These are phyloP conservation scores for Speoplatyrhinus poulsoni DNA, from an alignment of 2,113 vertebrate species.

Conservation along the genomic window DNA sequence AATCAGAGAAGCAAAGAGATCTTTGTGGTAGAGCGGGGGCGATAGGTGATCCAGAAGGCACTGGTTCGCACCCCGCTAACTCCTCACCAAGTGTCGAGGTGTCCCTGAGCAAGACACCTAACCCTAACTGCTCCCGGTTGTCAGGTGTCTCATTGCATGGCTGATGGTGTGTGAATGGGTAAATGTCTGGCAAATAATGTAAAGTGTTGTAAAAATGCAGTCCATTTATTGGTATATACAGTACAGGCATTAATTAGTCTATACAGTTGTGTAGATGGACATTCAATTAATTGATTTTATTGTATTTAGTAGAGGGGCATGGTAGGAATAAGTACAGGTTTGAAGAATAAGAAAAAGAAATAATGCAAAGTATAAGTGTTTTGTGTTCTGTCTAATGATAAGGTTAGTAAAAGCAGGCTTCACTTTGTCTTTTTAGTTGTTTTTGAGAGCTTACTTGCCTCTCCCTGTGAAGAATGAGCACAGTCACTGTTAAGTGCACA, in stretches of 20 bases:
- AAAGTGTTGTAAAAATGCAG: no score
- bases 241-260: slow-evolving; percentile 8
- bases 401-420: neutral
- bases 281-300: neutral
- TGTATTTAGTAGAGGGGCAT: neutral
- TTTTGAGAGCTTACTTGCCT: neutral
- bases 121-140: no score
- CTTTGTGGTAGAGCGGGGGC: no score
- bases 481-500: neutral
- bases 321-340: neutral
- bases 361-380: neutral
- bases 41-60: no score
- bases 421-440: neutral
- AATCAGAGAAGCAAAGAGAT: no score
- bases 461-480: neutral
- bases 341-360: neutral
- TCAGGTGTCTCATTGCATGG: no score
- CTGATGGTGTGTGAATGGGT: no score
- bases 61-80: no score
- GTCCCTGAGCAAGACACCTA: no score
- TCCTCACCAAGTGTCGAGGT: no score
- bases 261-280: neutral
- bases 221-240: no score
- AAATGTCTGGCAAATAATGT: no score
- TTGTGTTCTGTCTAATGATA: neutral